Percentiles rank a stretch among this genome's conserved stretches.
phyloP scores from a whole-genome alignment of 2,888 invertebrate genomes.

The Choreutis nemorana region DNA sequence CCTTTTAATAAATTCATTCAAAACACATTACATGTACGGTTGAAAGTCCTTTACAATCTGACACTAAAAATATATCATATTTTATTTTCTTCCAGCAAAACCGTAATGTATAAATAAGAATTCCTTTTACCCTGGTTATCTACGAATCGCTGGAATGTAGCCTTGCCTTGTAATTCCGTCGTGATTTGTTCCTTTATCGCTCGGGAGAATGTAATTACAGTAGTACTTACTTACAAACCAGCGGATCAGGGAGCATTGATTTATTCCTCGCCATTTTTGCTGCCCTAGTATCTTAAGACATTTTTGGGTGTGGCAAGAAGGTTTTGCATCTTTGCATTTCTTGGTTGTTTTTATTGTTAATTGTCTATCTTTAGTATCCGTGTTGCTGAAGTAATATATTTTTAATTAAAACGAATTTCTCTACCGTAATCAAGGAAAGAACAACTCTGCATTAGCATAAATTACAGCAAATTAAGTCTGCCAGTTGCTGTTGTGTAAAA shows the following conservation, averaged over 20 bases:
- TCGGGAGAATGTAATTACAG: slow-evolving; percentile 49
- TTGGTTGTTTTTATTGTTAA: too few relatives aligned
- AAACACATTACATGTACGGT: too few relatives aligned
- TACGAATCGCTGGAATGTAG: slow-evolving; percentile 26
- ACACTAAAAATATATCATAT: too few relatives aligned
- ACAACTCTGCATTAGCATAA: slow-evolving; percentile 22
- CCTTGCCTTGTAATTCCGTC: slow-evolving; percentile 36
- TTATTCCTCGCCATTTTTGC: slow-evolving; percentile 15
- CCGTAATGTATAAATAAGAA: slow-evolving; percentile 14
- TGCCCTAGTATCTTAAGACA: too few relatives aligned
- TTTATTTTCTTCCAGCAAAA: too few relatives aligned
- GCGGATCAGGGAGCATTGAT: slow-evolving; percentile 18
- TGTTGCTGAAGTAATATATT: too few relatives aligned
- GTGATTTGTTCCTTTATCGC: slow-evolving; percentile 49
- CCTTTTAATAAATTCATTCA: too few relatives aligned
- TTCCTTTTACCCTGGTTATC: slow-evolving; percentile 4
- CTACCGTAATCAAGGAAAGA: too few relatives aligned
- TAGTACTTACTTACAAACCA: slow-evolving; percentile 37
- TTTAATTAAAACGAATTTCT: not conserved
- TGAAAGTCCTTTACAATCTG: too few relatives aligned
- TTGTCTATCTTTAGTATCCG: too few relatives aligned
- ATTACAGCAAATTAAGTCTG: slow-evolving; percentile 24
- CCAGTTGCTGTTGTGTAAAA: slow-evolving; percentile 19
- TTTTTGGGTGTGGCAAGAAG: too few relatives aligned
- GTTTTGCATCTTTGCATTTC: too few relatives aligned